These are phyloP conservation scores for Morinoia aosen DNA, from an alignment of 2,888 invertebrate species.

Conservation along the genomic window DNA sequence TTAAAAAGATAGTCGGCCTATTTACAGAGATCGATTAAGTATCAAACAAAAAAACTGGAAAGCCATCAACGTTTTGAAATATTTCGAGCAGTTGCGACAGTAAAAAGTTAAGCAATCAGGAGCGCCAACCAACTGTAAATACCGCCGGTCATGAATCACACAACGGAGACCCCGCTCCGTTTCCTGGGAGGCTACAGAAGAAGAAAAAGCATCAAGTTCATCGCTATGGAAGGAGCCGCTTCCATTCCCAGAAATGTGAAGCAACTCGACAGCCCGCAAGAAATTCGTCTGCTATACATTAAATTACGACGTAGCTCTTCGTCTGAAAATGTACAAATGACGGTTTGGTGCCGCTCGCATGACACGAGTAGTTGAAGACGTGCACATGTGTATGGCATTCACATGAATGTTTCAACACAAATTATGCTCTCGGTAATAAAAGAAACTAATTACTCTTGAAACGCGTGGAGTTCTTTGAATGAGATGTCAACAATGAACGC, in stretches of 20 bases:
- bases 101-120: neutral
- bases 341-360: neutral
- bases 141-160: neutral
- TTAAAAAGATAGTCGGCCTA: too few relatives aligned
- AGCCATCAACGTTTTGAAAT: neutral
- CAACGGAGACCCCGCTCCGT: neutral
- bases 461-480: too few relatives aligned
- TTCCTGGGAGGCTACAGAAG: neutral
- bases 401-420: neutral
- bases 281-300: neutral
- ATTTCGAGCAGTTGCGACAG: neutral
- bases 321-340: neutral
- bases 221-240: neutral
- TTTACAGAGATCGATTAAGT: too few relatives aligned
- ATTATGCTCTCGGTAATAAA: too few relatives aligned
- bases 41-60: neutral
- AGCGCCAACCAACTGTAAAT: neutral
- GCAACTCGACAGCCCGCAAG: neutral
- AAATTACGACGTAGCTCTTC: neutral
- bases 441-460: too few relatives aligned
- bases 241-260: slow-evolving; percentile 1
- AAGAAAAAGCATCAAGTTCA: neutral
- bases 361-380: neutral
- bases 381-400: neutral
- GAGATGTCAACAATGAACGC: too few relatives aligned